phyloP scores from a whole-genome alignment of 2,888 invertebrate species.

The Protodeltote pygarga region DNA sequence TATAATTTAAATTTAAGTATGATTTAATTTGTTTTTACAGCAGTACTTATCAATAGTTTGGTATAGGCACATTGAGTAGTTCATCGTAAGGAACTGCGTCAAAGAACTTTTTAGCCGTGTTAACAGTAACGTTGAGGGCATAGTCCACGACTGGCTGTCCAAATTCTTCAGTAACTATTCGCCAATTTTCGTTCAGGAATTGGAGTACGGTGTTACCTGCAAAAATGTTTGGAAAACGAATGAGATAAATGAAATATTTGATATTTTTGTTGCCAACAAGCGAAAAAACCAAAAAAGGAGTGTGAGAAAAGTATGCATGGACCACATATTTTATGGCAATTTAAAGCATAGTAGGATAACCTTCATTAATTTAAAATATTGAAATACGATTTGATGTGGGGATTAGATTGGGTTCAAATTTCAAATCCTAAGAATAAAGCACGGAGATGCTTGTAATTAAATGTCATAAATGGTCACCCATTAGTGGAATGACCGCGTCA shows the following conservation, averaged over 20 bases:
- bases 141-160: constrained; percentile 82
- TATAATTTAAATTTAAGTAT: constrained; percentile 4
- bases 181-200: constrained; percentile 82
- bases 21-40: constrained; percentile 7
- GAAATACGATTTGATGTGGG: too few relatives aligned
- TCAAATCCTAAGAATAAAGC: too few relatives aligned
- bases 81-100: constrained; percentile 81
- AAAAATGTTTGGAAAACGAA: constrained; percentile 35
- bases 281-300: background rate
- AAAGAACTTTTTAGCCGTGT: constrained; percentile 79
- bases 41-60: constrained; percentile 65
- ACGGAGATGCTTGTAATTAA: too few relatives aligned
- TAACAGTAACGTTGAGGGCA: constrained; percentile 78
- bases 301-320: too few relatives aligned
- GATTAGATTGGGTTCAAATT: too few relatives aligned
- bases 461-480: too few relatives aligned
- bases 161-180: constrained; percentile 81
- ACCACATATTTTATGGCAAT: too few relatives aligned
- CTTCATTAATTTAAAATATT: too few relatives aligned
- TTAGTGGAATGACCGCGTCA: too few relatives aligned
- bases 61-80: constrained; percentile 77
- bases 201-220: constrained; percentile 80
- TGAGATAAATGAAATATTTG: constrained; percentile 4
- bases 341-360: too few relatives aligned
- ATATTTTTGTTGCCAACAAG: background rate